Evolutionary conservation across 2,888 invertebrate species (phyloP).

Genomic region (Erebia aethiops): DNA sequence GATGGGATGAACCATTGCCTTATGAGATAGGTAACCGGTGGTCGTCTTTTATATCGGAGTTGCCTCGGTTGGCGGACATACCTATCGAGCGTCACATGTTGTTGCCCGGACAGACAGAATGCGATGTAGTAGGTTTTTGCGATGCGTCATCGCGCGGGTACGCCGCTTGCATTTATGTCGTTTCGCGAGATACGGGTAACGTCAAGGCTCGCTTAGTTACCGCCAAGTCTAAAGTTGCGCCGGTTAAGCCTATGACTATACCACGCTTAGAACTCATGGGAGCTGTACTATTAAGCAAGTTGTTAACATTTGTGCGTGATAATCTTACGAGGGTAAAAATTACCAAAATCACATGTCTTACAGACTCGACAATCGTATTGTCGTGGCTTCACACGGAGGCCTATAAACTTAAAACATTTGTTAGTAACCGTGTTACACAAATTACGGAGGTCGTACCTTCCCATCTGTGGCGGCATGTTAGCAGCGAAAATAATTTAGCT

Average conservation of each 20-base stretch:
- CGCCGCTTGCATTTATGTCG: background rate
- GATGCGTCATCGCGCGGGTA: constrained; percentile 9
- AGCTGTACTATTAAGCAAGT: background rate
- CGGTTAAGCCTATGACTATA: background rate
- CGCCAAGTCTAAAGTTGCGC: background rate
- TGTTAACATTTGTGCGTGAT: background rate
- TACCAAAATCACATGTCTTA: background rate
- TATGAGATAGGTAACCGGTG: no score
- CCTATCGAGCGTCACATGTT: background rate
- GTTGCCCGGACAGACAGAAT: background rate
- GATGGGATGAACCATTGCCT: background rate
- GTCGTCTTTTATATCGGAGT: no score
- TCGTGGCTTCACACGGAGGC: constrained; percentile 1
- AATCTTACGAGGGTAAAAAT: background rate
- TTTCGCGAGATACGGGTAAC: background rate
- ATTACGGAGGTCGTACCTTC: constrained; percentile 2
- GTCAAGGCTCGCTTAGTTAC: background rate
- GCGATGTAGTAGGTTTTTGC: background rate
- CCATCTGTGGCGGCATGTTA: background rate
- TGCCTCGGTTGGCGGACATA: background rate
- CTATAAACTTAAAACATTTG: constrained; percentile 1
- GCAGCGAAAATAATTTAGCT: background rate
- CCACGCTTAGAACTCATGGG: background rate
- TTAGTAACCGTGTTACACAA: constrained; percentile 7
- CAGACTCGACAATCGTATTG: constrained; percentile 7